These are phyloP conservation scores for Haemorhous mexicanus DNA, from an alignment of 2,113 vertebrate genomes.

Conservation along the genomic window DNA sequence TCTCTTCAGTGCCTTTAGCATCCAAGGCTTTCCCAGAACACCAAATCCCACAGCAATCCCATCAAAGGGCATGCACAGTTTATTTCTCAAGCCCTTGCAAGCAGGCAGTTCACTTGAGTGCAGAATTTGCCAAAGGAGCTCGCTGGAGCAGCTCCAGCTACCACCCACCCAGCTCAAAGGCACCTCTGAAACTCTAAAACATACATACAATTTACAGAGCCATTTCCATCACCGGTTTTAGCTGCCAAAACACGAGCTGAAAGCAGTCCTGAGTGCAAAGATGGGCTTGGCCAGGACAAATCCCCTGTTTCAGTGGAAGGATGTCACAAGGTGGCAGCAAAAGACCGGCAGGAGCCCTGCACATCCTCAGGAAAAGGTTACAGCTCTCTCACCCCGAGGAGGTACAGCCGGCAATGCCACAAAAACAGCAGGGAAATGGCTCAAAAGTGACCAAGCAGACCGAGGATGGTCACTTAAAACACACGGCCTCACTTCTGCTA, in stretches of 20 bases:
- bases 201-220: accelerated
- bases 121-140: neutral
- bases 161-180: neutral
- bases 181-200: neutral
- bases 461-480: neutral
- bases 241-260: neutral
- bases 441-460: neutral
- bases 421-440: accelerated
- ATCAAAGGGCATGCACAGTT: neutral
- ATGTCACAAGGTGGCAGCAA: slow-evolving; percentile 35
- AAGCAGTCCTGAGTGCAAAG: neutral
- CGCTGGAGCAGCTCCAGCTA: neutral
- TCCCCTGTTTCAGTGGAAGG: accelerated
- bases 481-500: accelerated
- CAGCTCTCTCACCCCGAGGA: neutral
- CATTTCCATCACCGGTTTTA: neutral
- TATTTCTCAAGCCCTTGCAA: neutral
- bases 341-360: neutral
- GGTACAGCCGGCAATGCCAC: neutral
- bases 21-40: neutral
- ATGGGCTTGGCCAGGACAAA: accelerated
- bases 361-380: accelerated
- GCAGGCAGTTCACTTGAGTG: neutral
- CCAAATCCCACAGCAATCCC: neutral
- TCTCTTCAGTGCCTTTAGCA: neutral